Conservation (phyloP, 2,888 invertebrate species). For the Aricia artaxerxes region DNA sequence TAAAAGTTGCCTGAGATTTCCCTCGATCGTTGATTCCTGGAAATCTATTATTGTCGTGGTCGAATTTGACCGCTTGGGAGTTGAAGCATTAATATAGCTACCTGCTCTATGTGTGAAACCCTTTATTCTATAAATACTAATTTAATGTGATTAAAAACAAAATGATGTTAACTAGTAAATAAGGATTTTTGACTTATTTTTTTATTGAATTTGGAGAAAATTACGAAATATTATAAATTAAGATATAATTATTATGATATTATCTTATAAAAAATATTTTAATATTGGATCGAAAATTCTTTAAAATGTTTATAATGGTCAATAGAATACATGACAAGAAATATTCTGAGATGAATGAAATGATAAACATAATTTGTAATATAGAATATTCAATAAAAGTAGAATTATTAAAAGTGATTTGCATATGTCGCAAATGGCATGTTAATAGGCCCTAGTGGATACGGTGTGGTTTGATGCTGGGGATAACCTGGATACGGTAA, state of each 20-base stretch:
- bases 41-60: too few relatives aligned
- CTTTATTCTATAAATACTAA: neutral
- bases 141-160: neutral
- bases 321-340: neutral
- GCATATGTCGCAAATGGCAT: constrained; percentile 86
- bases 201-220: neutral
- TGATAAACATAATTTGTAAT: neutral
- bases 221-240: neutral
- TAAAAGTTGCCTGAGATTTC: neutral
- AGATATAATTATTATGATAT: neutral
- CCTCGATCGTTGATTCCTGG: too few relatives aligned
- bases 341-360: neutral
- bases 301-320: neutral
- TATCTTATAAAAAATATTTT: neutral
- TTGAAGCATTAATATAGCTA: too few relatives aligned
- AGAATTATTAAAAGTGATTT: constrained; percentile 63
- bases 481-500: constrained; percentile 70
- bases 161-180: neutral
- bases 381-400: constrained; percentile 22
- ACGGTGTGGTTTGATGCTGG: constrained; percentile 80
- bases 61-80: too few relatives aligned
- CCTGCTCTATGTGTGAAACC: too few relatives aligned
- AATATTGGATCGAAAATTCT: neutral
- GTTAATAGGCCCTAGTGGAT: constrained; percentile 85
- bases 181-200: neutral